Base-by-base conservation (phyloP, 1,140 invertebrate species). In the Holotrichia oblita region DNA sequence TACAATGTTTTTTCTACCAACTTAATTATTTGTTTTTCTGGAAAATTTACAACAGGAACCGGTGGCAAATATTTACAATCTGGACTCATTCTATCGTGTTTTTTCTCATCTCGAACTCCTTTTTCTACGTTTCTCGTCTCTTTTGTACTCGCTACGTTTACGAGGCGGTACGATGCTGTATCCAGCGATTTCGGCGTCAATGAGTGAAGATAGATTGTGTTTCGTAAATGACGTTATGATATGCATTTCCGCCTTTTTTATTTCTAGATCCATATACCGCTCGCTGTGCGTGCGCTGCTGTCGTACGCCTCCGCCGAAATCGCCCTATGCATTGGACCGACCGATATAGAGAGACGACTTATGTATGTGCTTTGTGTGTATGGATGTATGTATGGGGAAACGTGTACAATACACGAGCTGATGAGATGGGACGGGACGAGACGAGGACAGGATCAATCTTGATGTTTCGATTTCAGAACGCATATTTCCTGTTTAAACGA, bases 151-250 rank as follows among this genome's bases (percentile, higher is more conserved):
- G 8, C 17, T 55, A 55, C 22, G 61, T 69, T 20, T 69, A 7
- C 61, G 61, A 34, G 22, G 27, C 61, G 61, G 61, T 34, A 69
- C 27, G 48, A 0, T 20, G 22, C 20, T 17, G 7, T 6, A 34
- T 20, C 17, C 61, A 69, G 8, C 61, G 22, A 17, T 24, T 20
- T 22, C 61, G 61, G 61, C 61, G 61, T 69, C 61, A 69, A 69
- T 69, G 61, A 34, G 61, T 69, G 61, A 69, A 69, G 61, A 69
- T 69, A 69, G 61, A 69, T 69, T 69, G 61, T 69, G 61, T 69
- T 69, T 69, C 61, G 61, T 69, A 69, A 69, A 69, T 69, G 61
- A 69, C 61, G 61, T 69, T 69, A 69, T 69, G 61, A 69, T 69
- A 69, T 69, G 61, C 61, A 69, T 69, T 69, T 69, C 61, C 61